These are phyloP conservation scores for Chiloscyllium plagiosum DNA, from an alignment of 2,113 vertebrate species.

Conservation along the genomic window DNA sequence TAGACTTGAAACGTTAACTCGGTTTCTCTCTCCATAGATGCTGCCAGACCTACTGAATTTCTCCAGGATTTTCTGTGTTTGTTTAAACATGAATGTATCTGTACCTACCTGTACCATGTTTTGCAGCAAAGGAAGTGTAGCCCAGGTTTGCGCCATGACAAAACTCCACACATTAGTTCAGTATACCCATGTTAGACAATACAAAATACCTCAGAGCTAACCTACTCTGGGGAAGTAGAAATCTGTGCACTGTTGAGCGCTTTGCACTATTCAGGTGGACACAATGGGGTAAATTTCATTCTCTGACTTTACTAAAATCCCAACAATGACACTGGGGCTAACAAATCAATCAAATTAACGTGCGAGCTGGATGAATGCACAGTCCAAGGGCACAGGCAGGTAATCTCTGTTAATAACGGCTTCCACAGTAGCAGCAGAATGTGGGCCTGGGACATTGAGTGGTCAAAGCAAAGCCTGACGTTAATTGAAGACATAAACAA, in stretches of 20 bases:
- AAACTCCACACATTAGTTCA: neutral
- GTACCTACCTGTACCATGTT: neutral
- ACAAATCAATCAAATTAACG: neutral
- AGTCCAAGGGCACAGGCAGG: neutral
- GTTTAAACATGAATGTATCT: neutral
- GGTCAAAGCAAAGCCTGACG: neutral
- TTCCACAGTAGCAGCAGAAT: neutral
- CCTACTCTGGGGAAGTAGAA: neutral
- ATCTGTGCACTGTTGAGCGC: neutral
- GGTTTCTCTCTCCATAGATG: neutral
- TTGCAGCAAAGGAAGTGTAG: neutral
- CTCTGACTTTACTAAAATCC: neutral
- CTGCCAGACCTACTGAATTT: neutral
- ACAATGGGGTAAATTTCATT: neutral
- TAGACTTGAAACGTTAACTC: too few species aligned
- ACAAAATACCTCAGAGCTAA: neutral
- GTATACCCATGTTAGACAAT: too few species aligned
- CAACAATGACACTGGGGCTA: neutral
- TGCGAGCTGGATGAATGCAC: neutral
- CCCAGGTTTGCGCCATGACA: neutral
- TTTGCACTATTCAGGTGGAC: neutral
- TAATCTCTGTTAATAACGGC: conserved; percentile 8
- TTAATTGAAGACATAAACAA: conserved; percentile 23
- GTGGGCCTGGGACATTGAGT: neutral
- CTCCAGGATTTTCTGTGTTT: too few species aligned